Percentiles rank a stretch among this genome's conserved stretches.
Conservation (phyloP, 2,888 invertebrate genomes). For the Meloe dianella region DNA sequence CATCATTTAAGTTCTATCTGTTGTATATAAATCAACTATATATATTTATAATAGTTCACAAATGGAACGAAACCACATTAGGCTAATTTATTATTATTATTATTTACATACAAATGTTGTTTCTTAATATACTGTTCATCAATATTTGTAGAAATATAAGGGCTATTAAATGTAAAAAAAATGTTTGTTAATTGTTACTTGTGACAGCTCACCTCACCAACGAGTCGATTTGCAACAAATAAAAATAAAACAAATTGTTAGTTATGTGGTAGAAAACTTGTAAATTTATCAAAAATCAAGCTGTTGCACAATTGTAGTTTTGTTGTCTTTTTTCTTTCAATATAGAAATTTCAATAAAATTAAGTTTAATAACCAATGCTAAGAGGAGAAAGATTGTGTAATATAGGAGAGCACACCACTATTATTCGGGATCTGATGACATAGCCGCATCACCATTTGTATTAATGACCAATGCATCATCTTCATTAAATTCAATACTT, state of each 20-base stretch:
- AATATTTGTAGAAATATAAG: slow-evolving; percentile 38
- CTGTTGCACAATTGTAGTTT: slow-evolving; percentile 2
- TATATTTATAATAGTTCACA: no score
- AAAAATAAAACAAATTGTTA: neutral
- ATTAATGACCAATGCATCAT: slow-evolving; percentile 73
- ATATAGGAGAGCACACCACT: no score
- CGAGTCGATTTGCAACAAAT: no score
- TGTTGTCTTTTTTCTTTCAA: neutral
- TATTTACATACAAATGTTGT: slow-evolving; percentile 40
- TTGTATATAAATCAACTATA: neutral
- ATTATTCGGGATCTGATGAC: slow-evolving; percentile 57
- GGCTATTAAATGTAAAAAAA: slow-evolving; percentile 7
- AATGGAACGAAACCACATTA: slow-evolving; percentile 39
- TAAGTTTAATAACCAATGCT: no score
- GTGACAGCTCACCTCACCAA: slow-evolving; percentile 24
- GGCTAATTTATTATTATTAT: slow-evolving; percentile 34
- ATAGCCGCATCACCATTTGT: slow-evolving; percentile 70
- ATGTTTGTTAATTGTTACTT: slow-evolving; percentile 14
- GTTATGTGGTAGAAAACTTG: no score
- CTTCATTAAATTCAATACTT: slow-evolving; percentile 76
- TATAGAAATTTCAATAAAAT: no score
- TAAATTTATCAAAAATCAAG: no score
- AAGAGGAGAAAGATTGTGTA: no score
- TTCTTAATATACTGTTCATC: slow-evolving; percentile 48
- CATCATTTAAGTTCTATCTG: no score